Evolutionary conservation across 2,113 vertebrate species (phyloP).

Genomic region (Stigmatopora argus): DNA sequence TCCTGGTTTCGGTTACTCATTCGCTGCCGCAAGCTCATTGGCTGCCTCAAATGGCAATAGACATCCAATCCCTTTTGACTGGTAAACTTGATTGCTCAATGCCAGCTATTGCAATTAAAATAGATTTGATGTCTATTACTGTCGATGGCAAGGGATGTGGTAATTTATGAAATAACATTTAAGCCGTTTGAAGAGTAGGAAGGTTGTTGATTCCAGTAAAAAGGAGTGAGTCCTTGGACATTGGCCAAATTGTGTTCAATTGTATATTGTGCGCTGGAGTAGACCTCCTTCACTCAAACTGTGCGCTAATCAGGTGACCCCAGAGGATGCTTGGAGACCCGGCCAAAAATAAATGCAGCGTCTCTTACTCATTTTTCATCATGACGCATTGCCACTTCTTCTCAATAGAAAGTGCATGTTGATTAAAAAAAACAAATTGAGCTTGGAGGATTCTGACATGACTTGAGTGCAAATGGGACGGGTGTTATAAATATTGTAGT

Average conservation of each 20-base stretch:
- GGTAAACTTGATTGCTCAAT: too few species aligned
- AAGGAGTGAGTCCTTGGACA: constrained; percentile 32
- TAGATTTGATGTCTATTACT: too few species aligned
- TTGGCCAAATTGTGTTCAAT: constrained; percentile 54
- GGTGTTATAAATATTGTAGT: constrained; percentile 11
- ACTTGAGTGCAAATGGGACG: constrained; percentile 19
- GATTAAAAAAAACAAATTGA: constrained; percentile 14
- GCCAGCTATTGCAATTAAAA: too few species aligned
- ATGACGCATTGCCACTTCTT: background rate
- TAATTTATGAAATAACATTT: too few species aligned
- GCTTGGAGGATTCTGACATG: constrained; percentile 9
- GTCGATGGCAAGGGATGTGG: too few species aligned
- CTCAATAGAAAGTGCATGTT: constrained; percentile 1
- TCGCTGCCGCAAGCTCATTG: too few species aligned
- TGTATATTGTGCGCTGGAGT: constrained; percentile 32
- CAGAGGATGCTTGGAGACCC: constrained; percentile 37
- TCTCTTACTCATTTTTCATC: constrained; percentile 5
- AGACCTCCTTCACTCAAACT: constrained; percentile 48
- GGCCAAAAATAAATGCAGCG: constrained; percentile 42
- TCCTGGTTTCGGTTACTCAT: too few species aligned
- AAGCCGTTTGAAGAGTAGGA: constrained; percentile 5
- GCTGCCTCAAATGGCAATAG: too few species aligned
- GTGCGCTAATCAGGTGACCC: constrained; percentile 62
- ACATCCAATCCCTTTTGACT: too few species aligned
- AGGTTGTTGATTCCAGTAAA: constrained; percentile 30